Evolutionary conservation across 92 coral and sea anemone genomes (phyloP), one percentile per base, ranked within the genome.

Genomic region (Parazoanthus darwini): DNA sequence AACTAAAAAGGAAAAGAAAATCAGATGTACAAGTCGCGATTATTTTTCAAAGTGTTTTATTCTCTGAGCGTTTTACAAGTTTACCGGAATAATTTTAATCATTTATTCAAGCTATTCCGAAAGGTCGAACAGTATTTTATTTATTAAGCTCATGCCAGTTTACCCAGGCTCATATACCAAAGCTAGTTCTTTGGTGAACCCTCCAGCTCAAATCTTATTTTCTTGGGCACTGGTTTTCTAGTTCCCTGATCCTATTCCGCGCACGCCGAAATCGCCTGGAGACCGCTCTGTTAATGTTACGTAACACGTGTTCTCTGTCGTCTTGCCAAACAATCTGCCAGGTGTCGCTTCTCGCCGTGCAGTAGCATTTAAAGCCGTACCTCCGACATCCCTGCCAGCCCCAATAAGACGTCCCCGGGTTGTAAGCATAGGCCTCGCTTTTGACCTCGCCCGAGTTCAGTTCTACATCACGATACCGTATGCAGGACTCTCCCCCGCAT

Each of bases 401-500:
- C 74, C 74, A 81, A 0, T 22, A 18, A 6, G 86, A 22, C 13
- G 48, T 22, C 14, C 20, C 10, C 0, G 72, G 37, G 13, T 36
- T 63, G 73, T 36, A 36, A 9, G 74, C 86, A 7, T 15, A 59
- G 11, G 86, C 74, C 25, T 18, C 54, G 18, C 54, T 81, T 39
- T 81, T 81, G 51, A 11, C 23, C 6, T 15, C n/a, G 1, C 86
- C 86, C 0, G 86, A 81, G 56, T 36, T 81, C 15, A 81, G 74
- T 13, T 54, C 16, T 3, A 9, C 42, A 5, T 81, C 74, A 23
- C 20, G 33, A 14, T 81, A 63, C 3, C 56, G 5, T 7, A 81
- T 35, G 35, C 86, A 81, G 5, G 85, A 81, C 3, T 15, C n/a
- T 1, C 85, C 85, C 33, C 73, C 85, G 33, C 85, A 81, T 81